Percentiles rank a stretch among this genome's conserved stretches.
These are phyloP conservation scores for Donacobius atricapilla DNA, from an alignment of 2,113 vertebrate species.

Conservation along the genomic window DNA sequence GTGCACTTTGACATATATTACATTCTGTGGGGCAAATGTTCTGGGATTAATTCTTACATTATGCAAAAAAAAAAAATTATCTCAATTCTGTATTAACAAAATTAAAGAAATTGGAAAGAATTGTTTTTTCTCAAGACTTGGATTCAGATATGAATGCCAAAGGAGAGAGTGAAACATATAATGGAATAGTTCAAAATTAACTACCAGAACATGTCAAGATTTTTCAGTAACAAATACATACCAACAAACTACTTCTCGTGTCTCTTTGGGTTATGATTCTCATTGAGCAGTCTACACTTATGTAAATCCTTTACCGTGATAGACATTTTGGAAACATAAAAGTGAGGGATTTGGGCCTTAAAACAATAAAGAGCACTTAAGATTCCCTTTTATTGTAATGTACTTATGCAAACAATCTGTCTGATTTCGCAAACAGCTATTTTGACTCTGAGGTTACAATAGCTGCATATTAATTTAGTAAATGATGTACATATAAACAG, in stretches of 20 bases:
- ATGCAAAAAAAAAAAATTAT: neutral
- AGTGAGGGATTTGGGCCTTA: rapidly evolving
- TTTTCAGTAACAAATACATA: neutral
- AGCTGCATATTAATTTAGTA: neutral
- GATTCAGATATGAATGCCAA: neutral
- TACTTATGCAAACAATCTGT: neutral
- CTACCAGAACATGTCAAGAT: neutral
- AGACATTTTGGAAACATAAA: neutral
- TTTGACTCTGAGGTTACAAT: neutral
- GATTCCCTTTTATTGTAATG: neutral
- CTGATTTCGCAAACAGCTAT: neutral
- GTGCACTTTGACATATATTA: neutral
- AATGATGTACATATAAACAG: neutral
- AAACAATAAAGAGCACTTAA: neutral
- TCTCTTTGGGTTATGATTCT: neutral
- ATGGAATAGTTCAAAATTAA: neutral
- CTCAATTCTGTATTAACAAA: neutral
- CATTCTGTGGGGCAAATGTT: neutral
- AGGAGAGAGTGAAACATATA: neutral
- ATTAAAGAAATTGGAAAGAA: neutral
- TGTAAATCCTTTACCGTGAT: neutral
- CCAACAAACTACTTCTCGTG: neutral
- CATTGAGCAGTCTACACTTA: neutral
- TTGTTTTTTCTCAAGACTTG: neutral
- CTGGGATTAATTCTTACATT: neutral